Percentiles rank a stretch among this genome's conserved stretches.
phyloP scores from a whole-genome alignment of 2,888 invertebrate genomes.

The Balanococcus diminutus region DNA sequence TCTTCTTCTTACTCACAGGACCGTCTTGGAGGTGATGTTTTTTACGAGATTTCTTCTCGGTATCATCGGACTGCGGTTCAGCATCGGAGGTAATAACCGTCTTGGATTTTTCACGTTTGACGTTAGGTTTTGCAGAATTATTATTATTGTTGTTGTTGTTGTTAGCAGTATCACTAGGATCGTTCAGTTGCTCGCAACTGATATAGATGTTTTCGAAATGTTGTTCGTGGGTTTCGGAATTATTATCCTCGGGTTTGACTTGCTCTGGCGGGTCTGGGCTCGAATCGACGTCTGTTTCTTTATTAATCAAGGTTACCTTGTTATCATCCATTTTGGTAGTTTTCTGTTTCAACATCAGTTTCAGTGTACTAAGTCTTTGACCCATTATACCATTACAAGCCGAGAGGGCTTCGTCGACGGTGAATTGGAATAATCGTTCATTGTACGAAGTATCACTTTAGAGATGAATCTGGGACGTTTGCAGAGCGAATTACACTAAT shows the following conservation, averaged over 20 bases:
- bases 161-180: neutral
- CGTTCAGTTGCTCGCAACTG: conserved; percentile 4
- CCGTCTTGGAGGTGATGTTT: neutral
- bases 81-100: neutral
- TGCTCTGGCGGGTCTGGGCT: neutral
- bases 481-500: neutral
- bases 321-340: conserved; percentile 29
- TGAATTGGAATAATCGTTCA: neutral
- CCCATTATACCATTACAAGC: conserved; percentile 19
- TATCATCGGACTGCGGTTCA: neutral
- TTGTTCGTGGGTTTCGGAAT: conserved; percentile 5
- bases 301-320: neutral
- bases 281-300: neutral
- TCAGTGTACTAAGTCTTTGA: conserved; percentile 20
- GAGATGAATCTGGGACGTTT: neutral
- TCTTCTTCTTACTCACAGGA: conserved; percentile 59
- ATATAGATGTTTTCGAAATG: conserved; percentile 47
- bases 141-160: too few relatives aligned
- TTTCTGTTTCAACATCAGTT: conserved; percentile 24
- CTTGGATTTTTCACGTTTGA: neutral
- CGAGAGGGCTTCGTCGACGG: neutral
- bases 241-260: neutral
- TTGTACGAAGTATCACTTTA: neutral
- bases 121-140: neutral
- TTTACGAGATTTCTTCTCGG: conserved; percentile 8